Conservation (phyloP, 2,888 invertebrate genomes). For the Entomobrya multifasciata region DNA sequence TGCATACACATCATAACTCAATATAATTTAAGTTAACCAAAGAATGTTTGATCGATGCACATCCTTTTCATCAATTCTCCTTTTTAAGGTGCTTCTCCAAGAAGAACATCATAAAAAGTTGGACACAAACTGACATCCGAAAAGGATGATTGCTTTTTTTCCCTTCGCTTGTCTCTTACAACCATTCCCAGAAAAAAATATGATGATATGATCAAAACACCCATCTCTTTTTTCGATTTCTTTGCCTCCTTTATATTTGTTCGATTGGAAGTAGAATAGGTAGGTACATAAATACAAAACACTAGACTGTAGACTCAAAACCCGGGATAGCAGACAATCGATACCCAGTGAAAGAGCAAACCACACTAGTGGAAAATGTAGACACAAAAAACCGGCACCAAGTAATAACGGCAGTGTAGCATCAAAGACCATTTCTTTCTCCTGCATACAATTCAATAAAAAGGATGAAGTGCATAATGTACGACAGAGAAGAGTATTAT, state of each 20-base stretch:
- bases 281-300: not conserved
- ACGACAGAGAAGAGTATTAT: not conserved
- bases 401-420: not conserved
- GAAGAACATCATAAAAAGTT: slow-evolving; percentile 45
- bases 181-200: slow-evolving; percentile 21
- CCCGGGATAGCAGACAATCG: not conserved
- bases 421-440: slow-evolving; percentile 10
- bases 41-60: slow-evolving; percentile 60
- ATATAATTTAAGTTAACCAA: not conserved
- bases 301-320: no score
- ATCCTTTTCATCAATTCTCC: slow-evolving; percentile 41
- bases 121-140: slow-evolving; percentile 60
- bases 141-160: slow-evolving; percentile 57
- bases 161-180: slow-evolving; percentile 9
- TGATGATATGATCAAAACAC: slow-evolving; percentile 52
- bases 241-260: not conserved
- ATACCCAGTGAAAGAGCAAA: not conserved
- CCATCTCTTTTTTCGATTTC: slow-evolving; percentile 11
- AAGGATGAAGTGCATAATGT: slow-evolving; percentile 3
- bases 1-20: not conserved
- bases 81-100: slow-evolving; percentile 42
- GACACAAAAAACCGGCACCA: not conserved
- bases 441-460: slow-evolving; percentile 53
- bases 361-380: not conserved
- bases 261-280: not conserved